phyloP scores from a whole-genome alignment of 2,888 invertebrate genomes.

The Mycalesis mineus region DNA sequence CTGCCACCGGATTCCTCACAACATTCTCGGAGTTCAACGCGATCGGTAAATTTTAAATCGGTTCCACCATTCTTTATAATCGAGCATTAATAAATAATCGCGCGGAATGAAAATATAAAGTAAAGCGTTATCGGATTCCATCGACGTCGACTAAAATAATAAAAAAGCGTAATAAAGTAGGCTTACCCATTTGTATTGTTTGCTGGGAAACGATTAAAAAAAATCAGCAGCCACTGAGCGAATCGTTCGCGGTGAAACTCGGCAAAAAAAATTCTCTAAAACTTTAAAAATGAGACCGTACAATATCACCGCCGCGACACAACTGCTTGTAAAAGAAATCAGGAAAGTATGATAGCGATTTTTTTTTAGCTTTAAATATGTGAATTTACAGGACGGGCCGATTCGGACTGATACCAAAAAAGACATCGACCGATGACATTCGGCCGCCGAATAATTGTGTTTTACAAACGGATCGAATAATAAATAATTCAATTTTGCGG shows the following conservation, averaged over 20 bases:
- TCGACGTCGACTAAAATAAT: slow-evolving; percentile 7
- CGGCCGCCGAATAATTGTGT: slow-evolving; percentile 56
- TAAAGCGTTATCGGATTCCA: slow-evolving; percentile 11
- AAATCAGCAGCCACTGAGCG: slow-evolving; percentile 24
- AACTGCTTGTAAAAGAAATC: slow-evolving; percentile 42
- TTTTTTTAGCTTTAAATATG: slow-evolving; percentile 42
- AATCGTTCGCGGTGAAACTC: slow-evolving; percentile 19
- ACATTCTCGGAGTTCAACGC: slow-evolving; percentile 54
- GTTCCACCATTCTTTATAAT: slow-evolving; percentile 34
- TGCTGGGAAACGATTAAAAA: slow-evolving; percentile 25
- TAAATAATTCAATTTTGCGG: slow-evolving; percentile 74
- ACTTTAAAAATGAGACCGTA: slow-evolving; percentile 38
- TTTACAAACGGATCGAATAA: slow-evolving; percentile 59
- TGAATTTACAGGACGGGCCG: slow-evolving; percentile 42
- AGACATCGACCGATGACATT: slow-evolving; percentile 41
- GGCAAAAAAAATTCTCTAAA: slow-evolving; percentile 27
- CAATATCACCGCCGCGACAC: slow-evolving; percentile 39
- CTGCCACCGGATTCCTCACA: slow-evolving; percentile 69
- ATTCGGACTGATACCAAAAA: slow-evolving; percentile 48
- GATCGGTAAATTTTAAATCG: slow-evolving; percentile 51
- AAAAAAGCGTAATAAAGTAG: slow-evolving; percentile 24
- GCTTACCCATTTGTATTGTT: slow-evolving; percentile 37
- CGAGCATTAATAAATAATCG: slow-evolving; percentile 23
- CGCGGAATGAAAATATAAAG: slow-evolving; percentile 21
- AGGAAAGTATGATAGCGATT: slow-evolving; percentile 40